phyloP scores from a whole-genome alignment of 1,140 invertebrate species.

The Lethrus apterus region DNA sequence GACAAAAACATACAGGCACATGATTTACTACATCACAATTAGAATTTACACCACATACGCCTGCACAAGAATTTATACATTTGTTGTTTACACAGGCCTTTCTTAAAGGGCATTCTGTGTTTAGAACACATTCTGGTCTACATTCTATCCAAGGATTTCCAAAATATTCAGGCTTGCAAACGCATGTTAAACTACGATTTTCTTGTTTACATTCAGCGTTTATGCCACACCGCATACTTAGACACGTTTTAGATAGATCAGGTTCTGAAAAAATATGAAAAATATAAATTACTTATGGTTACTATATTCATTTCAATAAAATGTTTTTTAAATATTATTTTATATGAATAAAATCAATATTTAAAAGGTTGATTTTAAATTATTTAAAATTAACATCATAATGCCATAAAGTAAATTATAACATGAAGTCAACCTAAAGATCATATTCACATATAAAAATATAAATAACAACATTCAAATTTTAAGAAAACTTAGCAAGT shows the following conservation, averaged over 20 bases:
- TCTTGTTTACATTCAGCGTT: conserved; percentile 63
- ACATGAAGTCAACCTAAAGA: no score
- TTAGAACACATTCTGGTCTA: conserved; percentile 69
- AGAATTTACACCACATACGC: conserved; percentile 69
- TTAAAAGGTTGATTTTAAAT: no score
- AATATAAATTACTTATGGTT: conserved; percentile 8
- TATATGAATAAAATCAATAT: no score
- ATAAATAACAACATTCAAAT: no score
- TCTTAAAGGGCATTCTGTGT: conserved; percentile 62
- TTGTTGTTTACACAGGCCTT: conserved; percentile 70
- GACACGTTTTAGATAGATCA: conserved; percentile 47
- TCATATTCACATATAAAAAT: no score
- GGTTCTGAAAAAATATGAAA: conserved; percentile 24
- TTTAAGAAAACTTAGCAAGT: no score
- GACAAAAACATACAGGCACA: conserved; percentile 70
- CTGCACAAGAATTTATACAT: conserved; percentile 69
- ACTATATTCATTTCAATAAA: no score
- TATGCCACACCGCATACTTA: conserved; percentile 57
- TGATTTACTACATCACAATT: conserved; percentile 71
- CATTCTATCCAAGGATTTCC: conserved; percentile 70
- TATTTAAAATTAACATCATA: no score
- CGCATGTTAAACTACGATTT: conserved; percentile 51
- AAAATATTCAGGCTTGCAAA: conserved; percentile 58
- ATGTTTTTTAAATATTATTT: no score
- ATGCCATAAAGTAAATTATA: no score